Percentiles rank a stretch among this genome's conserved stretches.
Conservation (phyloP, 1,140 invertebrate genomes). For the Diorhabda sublineata region DNA sequence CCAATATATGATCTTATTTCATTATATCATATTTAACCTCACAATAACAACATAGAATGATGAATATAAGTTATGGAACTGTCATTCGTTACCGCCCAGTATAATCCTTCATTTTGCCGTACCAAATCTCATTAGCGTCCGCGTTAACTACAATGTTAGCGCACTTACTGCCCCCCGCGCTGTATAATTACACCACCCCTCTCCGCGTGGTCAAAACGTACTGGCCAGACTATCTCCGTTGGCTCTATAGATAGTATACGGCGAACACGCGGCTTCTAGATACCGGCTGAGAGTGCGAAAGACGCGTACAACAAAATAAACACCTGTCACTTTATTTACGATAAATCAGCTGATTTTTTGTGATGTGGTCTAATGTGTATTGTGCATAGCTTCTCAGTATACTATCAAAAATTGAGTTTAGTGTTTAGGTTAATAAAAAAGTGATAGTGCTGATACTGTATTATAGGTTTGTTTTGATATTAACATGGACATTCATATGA, state of each 20-base stretch:
- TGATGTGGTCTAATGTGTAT: neutral
- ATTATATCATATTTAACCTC: too few relatives aligned
- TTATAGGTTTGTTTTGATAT: too few relatives aligned
- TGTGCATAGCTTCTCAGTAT: too few relatives aligned
- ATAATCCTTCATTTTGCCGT: conserved; percentile 9
- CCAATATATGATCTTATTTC: too few relatives aligned
- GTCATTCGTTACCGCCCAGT: conserved; percentile 11
- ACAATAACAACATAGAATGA: too few relatives aligned
- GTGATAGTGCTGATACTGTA: too few relatives aligned
- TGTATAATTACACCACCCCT: conserved; percentile 40
- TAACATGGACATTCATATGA: too few relatives aligned
- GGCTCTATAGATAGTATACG: conserved; percentile 42
- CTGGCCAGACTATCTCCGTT: conserved; percentile 44
- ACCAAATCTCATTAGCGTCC: conserved; percentile 35
- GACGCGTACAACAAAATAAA: conserved; percentile 21
- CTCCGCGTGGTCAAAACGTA: conserved; percentile 36
- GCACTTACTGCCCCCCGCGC: conserved; percentile 35
- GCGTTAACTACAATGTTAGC: conserved; percentile 43
- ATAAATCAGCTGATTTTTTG: neutral
- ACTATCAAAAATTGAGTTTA: too few relatives aligned
- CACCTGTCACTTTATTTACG: conserved; percentile 17
- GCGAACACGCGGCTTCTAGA: conserved; percentile 29
- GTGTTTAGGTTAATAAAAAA: too few relatives aligned
- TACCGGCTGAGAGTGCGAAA: conserved; percentile 25
- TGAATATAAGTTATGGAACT: conserved; percentile 13